These are phyloP conservation scores for Clanis bilineata DNA, from an alignment of 2,888 invertebrate genomes.

Conservation along the genomic window DNA sequence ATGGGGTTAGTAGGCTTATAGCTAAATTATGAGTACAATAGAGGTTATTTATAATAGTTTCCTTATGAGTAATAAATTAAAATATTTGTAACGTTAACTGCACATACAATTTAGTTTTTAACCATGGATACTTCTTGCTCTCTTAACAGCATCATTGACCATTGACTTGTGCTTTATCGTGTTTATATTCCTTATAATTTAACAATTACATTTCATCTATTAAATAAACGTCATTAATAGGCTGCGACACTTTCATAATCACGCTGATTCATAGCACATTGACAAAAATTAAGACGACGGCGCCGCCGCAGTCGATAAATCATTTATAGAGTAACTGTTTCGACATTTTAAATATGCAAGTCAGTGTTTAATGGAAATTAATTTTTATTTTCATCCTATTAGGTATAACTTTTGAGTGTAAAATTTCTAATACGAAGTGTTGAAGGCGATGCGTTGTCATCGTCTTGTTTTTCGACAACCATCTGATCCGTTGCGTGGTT, in stretches of 20 bases:
- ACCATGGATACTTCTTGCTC: not conserved
- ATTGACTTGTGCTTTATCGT: not conserved
- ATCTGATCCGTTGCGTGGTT: constrained; percentile 76
- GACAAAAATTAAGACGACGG: constrained; percentile 65
- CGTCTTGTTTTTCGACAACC: constrained; percentile 71
- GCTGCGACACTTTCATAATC: constrained; percentile 39
- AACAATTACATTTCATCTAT: not conserved
- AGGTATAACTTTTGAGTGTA: constrained; percentile 52
- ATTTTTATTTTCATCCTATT: constrained; percentile 45
- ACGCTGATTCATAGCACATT: constrained; percentile 62
- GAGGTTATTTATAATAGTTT: not conserved
- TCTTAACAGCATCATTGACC: not conserved
- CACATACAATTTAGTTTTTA: not conserved
- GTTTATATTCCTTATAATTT: constrained; percentile 1
- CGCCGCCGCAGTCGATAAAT: constrained; percentile 64
- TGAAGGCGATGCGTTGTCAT: constrained; percentile 57
- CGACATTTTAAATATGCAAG: constrained; percentile 61
- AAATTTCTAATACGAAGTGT: constrained; percentile 31
- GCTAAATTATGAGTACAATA: not conserved
- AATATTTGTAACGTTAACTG: not conserved
- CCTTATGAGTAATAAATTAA: not conserved
- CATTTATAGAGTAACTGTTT: constrained; percentile 73
- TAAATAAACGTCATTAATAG: not conserved
- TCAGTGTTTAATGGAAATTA: constrained; percentile 36
- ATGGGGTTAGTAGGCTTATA: not conserved